phyloP scores from a whole-genome alignment of 2,888 invertebrate species.

The Diloba caeruleocephala region DNA sequence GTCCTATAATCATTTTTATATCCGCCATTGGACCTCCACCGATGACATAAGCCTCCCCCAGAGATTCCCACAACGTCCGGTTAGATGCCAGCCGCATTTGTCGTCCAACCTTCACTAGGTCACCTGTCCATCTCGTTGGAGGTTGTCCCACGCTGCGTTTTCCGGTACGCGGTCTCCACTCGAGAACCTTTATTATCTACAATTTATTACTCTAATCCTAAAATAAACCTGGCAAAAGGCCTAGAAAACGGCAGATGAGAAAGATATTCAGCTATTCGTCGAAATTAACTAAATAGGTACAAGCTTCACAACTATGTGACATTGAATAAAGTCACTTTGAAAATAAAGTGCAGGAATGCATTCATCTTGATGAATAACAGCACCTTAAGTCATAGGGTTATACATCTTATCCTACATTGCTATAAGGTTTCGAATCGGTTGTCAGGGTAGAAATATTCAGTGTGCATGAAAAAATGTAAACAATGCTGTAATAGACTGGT shows the following conservation, averaged over 20 bases:
- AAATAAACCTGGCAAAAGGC: not conserved
- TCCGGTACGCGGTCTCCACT: no score
- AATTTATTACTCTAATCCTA: no score
- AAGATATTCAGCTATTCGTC: not conserved
- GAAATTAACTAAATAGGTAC: not conserved
- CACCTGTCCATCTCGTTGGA: no score
- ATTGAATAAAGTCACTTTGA: conserved; percentile 45
- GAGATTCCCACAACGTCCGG: no score
- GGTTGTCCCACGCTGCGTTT: no score
- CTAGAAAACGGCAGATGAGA: not conserved
- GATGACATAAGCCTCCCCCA: no score
- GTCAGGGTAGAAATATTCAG: not conserved
- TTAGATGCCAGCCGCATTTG: no score
- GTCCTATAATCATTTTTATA: no score
- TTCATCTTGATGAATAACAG: conserved; percentile 10
- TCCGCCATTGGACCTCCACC: no score
- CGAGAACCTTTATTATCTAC: no score
- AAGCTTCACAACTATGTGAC: conserved; percentile 24
- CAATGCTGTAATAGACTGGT: conserved; percentile 28
- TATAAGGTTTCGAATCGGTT: conserved; percentile 9
- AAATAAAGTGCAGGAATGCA: conserved; percentile 46
- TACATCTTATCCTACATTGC: not conserved
- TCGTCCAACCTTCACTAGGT: no score
- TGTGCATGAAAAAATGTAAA: conserved; percentile 32
- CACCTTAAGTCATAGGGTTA: conserved; percentile 2